phyloP scores from a whole-genome alignment of 2,888 invertebrate species.

The Brachyptera putata region DNA sequence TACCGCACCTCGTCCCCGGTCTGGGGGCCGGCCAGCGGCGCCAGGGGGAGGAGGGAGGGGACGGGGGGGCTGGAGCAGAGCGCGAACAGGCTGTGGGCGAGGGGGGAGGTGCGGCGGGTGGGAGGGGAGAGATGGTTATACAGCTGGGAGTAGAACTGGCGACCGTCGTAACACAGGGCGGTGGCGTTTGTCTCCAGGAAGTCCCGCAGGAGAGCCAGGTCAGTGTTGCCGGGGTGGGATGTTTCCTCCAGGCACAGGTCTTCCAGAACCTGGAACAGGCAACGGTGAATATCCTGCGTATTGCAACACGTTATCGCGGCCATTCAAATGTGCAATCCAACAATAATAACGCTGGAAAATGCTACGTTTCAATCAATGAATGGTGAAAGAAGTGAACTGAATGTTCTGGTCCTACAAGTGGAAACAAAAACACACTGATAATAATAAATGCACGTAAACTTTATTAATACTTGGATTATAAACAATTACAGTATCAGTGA shows the following conservation, averaged over 20 bases:
- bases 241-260: constrained; percentile 58
- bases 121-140: constrained; percentile 43
- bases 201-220: constrained; percentile 58
- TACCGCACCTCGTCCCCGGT: background rate
- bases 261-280: constrained; percentile 55
- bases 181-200: constrained; percentile 67
- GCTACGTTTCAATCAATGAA: too few species aligned
- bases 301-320: too few species aligned
- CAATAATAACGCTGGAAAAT: too few species aligned
- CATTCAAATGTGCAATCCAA: too few species aligned
- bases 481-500: too few species aligned
- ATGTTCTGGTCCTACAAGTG: too few species aligned
- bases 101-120: constrained; percentile 34
- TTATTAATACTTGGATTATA: too few species aligned
- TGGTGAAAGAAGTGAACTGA: too few species aligned
- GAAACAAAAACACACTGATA: too few species aligned
- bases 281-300: too few species aligned
- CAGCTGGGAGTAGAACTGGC: constrained; percentile 74
- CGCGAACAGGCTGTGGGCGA: constrained; percentile 47
- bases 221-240: constrained; percentile 39
- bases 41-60: constrained; percentile 57
- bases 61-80: constrained; percentile 54
- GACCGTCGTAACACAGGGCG: constrained; percentile 74
- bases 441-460: too few species aligned
- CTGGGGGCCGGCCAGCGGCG: constrained; percentile 38